phyloP scores from a whole-genome alignment of 2,113 vertebrate genomes.

The Trinectes maculatus region DNA sequence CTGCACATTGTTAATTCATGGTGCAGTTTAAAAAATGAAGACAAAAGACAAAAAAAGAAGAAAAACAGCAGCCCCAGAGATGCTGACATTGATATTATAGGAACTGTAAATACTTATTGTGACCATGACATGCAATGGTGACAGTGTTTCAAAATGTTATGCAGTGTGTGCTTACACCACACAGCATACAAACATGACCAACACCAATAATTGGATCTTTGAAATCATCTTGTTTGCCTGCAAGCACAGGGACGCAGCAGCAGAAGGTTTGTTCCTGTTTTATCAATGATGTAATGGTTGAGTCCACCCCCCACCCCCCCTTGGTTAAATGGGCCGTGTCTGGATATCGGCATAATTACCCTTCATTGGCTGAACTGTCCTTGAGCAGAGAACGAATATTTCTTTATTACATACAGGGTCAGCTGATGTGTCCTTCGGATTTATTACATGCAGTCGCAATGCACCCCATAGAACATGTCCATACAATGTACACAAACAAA shows the following conservation, averaged over 20 bases:
- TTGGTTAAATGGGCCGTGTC: constrained; percentile 54
- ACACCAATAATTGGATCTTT: no score
- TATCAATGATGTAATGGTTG: constrained; percentile 35
- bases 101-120: no score
- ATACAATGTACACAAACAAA: constrained; percentile 19
- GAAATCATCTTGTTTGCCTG: constrained; percentile 10
- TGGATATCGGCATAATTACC: constrained; percentile 54
- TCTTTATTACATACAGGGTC: constrained; percentile 50
- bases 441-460: constrained; percentile 42
- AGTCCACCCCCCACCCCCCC: constrained; percentile 32
- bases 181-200: no score
- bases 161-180: no score
- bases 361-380: constrained; percentile 61
- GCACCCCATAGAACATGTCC: background rate
- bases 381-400: constrained; percentile 58
- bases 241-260: constrained; percentile 9
- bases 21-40: background rate
- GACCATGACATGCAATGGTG: no score
- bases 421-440: constrained; percentile 61
- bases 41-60: no score
- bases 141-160: no score
- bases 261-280: constrained; percentile 2
- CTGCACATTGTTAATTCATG: background rate
- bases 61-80: background rate
- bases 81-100: background rate